Conservation (phyloP, 2,113 vertebrate genomes). For the Nothocercus nigrocapillus region DNA sequence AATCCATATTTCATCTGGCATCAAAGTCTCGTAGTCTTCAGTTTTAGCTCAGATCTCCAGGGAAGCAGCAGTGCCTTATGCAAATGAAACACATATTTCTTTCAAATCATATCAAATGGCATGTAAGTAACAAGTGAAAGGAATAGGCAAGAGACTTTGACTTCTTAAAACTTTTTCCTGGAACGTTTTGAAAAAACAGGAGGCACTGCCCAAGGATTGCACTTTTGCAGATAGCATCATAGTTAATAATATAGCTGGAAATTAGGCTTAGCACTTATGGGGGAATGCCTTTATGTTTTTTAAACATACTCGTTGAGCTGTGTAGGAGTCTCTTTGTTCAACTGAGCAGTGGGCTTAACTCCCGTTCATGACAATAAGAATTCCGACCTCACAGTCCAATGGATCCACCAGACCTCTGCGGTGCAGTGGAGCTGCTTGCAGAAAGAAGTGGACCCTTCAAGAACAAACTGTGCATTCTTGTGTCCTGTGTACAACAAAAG, state of each 20-base stretch:
- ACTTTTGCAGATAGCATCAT: slow-evolving; percentile 4
- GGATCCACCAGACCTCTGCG: neutral
- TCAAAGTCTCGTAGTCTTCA: neutral
- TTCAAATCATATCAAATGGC: neutral
- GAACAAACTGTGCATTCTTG: neutral
- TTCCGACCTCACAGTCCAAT: neutral
- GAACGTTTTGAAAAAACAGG: neutral
- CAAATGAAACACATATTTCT: neutral
- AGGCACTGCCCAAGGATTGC: neutral
- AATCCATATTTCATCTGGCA: neutral
- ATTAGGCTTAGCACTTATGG: slow-evolving; percentile 18
- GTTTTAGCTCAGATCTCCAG: neutral
- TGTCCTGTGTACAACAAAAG: neutral
- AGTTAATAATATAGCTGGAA: slow-evolving; percentile 19
- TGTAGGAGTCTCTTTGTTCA: neutral
- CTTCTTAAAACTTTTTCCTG: neutral
- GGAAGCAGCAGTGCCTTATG: neutral
- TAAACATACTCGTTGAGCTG: neutral
- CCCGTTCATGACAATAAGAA: neutral
- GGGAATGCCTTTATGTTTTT: neutral
- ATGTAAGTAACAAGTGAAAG: neutral
- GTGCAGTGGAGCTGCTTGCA: neutral
- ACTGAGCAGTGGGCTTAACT: neutral
- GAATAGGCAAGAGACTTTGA: neutral
- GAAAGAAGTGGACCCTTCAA: neutral